Percentiles rank a stretch among this genome's conserved stretches.
Conservation (phyloP, 2,797 vertebrate species). For the Triplophysa yarkandensis region DNA sequence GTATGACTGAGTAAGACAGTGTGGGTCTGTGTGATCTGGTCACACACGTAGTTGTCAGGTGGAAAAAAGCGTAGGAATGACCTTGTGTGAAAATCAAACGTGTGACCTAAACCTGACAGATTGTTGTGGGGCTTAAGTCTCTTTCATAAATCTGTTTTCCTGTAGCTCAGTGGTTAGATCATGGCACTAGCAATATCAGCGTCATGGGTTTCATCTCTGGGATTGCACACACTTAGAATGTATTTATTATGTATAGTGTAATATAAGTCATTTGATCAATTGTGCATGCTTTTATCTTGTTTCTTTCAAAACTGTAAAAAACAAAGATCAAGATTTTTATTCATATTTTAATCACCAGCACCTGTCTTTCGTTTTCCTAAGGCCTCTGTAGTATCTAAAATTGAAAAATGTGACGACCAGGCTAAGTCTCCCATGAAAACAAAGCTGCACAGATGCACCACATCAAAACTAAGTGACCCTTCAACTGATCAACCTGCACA, state of each 20-base stretch:
- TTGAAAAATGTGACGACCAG: background rate
- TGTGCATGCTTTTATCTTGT: too few relatives aligned
- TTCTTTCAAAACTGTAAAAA: too few relatives aligned
- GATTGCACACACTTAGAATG: too few relatives aligned
- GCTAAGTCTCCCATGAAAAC: background rate
- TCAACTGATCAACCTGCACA: background rate
- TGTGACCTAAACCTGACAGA: background rate
- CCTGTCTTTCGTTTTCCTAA: background rate
- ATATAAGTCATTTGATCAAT: too few relatives aligned
- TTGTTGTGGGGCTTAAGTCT: background rate
- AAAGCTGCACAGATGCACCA: background rate
- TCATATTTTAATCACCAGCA: background rate
- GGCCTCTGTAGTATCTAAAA: background rate
- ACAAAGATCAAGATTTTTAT: background rate
- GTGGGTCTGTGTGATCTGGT: background rate
- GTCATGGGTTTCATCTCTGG: too few relatives aligned
- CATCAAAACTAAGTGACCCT: background rate
- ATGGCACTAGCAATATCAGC: too few relatives aligned
- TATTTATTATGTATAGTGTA: too few relatives aligned
- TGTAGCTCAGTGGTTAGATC: too few relatives aligned
- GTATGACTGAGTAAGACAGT: background rate
- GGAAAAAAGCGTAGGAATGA: constrained; percentile 11
- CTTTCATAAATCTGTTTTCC: too few relatives aligned
- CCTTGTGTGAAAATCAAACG: background rate
- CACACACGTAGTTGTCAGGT: background rate